Evolutionary conservation across 2,113 vertebrate genomes (phyloP).

Genomic region (Clarias batrachus): DNA sequence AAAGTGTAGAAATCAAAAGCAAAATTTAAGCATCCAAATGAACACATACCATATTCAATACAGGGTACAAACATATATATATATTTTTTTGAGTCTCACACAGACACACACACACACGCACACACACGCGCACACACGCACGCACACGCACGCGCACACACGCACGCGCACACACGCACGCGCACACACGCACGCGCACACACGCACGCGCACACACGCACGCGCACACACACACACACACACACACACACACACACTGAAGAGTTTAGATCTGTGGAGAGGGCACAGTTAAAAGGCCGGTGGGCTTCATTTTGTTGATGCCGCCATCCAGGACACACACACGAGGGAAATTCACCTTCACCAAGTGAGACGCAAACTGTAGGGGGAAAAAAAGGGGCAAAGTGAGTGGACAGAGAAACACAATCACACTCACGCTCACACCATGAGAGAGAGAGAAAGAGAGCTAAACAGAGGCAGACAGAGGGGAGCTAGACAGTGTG

Average conservation of each 20-base stretch:
- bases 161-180: neutral
- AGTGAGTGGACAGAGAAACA: slow-evolving; percentile 5
- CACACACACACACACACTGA: neutral
- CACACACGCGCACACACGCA: neutral
- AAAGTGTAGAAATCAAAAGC: no score
- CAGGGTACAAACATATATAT: no score
- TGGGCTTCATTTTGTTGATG: slow-evolving; percentile 96
- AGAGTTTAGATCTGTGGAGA: slow-evolving; percentile 89
- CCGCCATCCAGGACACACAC: slow-evolving; percentile 94
- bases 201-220: neutral
- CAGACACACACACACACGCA: neutral
- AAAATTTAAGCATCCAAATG: neutral
- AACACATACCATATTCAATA: neutral
- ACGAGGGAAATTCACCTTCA: slow-evolving; percentile 87
- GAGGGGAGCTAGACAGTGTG: neutral
- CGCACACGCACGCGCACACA: neutral
- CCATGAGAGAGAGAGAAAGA: neutral
- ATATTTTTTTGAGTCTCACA: neutral
- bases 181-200: no score
- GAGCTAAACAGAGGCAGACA: neutral
- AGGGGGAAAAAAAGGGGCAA: slow-evolving; percentile 22
- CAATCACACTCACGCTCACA: neutral
- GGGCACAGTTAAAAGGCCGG: slow-evolving; percentile 91
- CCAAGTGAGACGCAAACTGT: slow-evolving; percentile 91
- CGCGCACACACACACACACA: neutral